Conservation (phyloP, 2,888 invertebrate species). For the Dasysyrphus albostriatus region DNA sequence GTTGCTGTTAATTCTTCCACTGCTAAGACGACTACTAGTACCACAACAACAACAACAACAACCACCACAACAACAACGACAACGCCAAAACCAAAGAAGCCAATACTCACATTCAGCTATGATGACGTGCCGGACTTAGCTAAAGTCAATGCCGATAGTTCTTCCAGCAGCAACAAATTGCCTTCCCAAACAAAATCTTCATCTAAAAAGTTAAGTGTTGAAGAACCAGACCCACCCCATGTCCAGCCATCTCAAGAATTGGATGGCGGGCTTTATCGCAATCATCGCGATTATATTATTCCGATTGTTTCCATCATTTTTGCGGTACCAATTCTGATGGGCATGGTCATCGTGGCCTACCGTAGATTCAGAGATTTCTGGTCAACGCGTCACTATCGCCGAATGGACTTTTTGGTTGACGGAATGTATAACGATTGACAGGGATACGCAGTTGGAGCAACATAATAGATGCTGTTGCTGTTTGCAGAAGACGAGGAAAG, state of each 20-base stretch:
- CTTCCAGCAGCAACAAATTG: conserved; percentile 39
- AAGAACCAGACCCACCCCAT: conserved; percentile 77
- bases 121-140: conserved; percentile 81
- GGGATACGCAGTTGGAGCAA: conserved; percentile 43
- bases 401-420: conserved; percentile 95
- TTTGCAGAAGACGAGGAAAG: background rate
- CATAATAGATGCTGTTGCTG: conserved; percentile 42
- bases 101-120: conserved; percentile 84
- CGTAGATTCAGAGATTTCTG: conserved; percentile 92
- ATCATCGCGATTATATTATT: conserved; percentile 88
- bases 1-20: conserved; percentile 1
- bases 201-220: conserved; percentile 49
- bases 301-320: conserved; percentile 90
- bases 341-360: conserved; percentile 88
- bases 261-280: conserved; percentile 77
- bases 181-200: conserved; percentile 44
- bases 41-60: conserved; percentile 78
- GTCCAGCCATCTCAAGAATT: conserved; percentile 80
- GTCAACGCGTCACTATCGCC: conserved; percentile 92
- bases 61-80: conserved; percentile 79
- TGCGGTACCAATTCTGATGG: conserved; percentile 87
- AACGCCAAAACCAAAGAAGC: conserved; percentile 84
- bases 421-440: conserved; percentile 93
- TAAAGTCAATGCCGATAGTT: conserved; percentile 56
- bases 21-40: conserved; percentile 37